A percentile compares a stretch with the other conserved stretches of the same genome.
These are phyloP conservation scores for Zaprionus obscuricornis DNA, from an alignment of 2,888 invertebrate species.

Conservation along the genomic window DNA sequence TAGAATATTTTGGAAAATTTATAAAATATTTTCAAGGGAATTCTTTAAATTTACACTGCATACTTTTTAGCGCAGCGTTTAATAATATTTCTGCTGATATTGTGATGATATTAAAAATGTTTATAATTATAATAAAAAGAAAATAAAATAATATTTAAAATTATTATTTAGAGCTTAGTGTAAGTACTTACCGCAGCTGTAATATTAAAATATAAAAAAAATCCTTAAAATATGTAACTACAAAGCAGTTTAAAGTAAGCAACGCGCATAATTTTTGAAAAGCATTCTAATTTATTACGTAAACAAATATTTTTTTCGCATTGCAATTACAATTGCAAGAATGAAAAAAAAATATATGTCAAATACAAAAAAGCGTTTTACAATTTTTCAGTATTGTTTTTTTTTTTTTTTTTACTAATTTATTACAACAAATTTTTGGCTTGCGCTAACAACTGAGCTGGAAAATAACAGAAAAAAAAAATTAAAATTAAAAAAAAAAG, in stretches of 20 bases:
- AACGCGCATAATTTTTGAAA: slow-evolving; percentile 31
- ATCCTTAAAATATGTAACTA: slow-evolving; percentile 31
- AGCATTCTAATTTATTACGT: slow-evolving; percentile 41
- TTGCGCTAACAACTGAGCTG: slow-evolving; percentile 79
- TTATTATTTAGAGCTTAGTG: too few species aligned
- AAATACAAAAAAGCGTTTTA: slow-evolving; percentile 44
- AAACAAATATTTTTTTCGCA: neutral
- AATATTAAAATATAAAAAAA: neutral
- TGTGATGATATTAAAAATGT: too few species aligned
- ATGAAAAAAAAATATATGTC: slow-evolving; percentile 26
- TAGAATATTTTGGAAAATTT: too few species aligned
- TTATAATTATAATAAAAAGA: too few species aligned
- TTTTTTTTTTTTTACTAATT: slow-evolving; percentile 57
- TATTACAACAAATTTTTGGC: slow-evolving; percentile 62
- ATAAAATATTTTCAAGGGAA: too few species aligned
- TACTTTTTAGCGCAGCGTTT: too few species aligned
- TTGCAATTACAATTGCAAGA: neutral
- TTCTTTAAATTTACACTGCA: too few species aligned
- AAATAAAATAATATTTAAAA: too few species aligned
- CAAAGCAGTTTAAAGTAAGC: slow-evolving; percentile 16
- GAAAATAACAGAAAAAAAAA: slow-evolving; percentile 54
- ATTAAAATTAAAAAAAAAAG: too few species aligned
- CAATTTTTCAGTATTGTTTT: slow-evolving; percentile 8
- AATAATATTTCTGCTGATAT: too few species aligned
- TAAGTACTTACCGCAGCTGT: slow-evolving; percentile 44